Evolutionary conservation across 2,113 vertebrate species (phyloP).

Genomic region (Odontesthes bonariensis): DNA sequence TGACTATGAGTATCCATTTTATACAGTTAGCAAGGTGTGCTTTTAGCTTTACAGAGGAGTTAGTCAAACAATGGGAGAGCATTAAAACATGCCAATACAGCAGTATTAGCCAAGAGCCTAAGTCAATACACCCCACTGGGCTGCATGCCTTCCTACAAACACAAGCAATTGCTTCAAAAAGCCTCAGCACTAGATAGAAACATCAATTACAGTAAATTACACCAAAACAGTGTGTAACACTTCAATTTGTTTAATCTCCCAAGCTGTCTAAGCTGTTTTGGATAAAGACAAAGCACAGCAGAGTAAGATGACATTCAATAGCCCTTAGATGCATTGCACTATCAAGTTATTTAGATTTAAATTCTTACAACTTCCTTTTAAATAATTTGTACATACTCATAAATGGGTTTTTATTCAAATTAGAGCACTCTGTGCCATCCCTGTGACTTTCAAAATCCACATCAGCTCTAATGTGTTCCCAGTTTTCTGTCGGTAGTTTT

Average conservation of each 20-base stretch:
- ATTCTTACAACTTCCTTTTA: conserved; percentile 47
- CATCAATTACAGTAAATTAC: conserved; percentile 82
- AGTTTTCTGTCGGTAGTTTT: conserved; percentile 42
- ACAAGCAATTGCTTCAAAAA: conserved; percentile 75
- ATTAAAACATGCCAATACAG: conserved; percentile 76
- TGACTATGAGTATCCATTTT: neutral
- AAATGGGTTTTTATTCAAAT: conserved; percentile 49
- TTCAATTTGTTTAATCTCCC: conserved; percentile 77
- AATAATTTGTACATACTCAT: conserved; percentile 53
- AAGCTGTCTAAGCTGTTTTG: conserved; percentile 64
- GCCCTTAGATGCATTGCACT: conserved; percentile 59
- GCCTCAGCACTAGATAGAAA: conserved; percentile 69
- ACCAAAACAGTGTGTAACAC: conserved; percentile 78
- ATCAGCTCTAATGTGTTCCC: conserved; percentile 40
- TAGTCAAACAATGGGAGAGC: conserved; percentile 73
- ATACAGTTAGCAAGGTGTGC: conserved; percentile 39
- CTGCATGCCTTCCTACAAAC: conserved; percentile 74
- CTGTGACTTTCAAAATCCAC: conserved; percentile 63
- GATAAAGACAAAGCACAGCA: conserved; percentile 64
- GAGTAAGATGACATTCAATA: conserved; percentile 67
- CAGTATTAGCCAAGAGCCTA: conserved; percentile 71
- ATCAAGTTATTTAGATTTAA: conserved; percentile 57
- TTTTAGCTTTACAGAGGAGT: conserved; percentile 47
- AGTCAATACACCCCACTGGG: conserved; percentile 81
- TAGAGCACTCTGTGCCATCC: conserved; percentile 29